Conservation (phyloP, 2,888 invertebrate genomes). For the Stegana nigrithorax region DNA sequence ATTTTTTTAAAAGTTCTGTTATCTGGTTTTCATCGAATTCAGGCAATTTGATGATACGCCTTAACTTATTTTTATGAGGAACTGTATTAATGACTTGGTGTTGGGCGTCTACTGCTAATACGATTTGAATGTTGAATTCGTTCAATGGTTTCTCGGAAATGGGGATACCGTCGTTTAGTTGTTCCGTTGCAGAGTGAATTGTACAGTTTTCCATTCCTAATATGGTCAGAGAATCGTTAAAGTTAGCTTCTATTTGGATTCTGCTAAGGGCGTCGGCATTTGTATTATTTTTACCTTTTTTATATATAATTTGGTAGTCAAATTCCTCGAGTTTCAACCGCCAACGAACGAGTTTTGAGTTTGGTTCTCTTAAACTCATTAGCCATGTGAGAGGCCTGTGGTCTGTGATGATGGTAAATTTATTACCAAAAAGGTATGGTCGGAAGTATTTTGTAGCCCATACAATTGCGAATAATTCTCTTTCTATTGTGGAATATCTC, state of each 20-base stretch:
- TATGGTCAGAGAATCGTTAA: background rate
- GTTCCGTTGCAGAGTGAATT: conserved; percentile 5
- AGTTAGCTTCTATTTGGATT: conserved; percentile 16
- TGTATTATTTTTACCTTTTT: conserved; percentile 23
- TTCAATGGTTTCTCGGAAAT: conserved; percentile 30
- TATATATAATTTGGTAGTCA: conserved; percentile 38
- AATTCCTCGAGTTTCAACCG: conserved; percentile 52
- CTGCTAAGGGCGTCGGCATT: conserved; percentile 32
- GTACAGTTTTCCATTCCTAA: conserved; percentile 8
- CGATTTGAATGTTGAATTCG: conserved; percentile 29
- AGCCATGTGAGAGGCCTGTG: conserved; percentile 63
- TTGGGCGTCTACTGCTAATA: conserved; percentile 7
- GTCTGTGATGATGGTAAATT: conserved; percentile 64
- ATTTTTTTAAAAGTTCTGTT: too few species aligned
- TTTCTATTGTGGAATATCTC: conserved; percentile 2
- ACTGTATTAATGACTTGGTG: background rate
- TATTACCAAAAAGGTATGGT: conserved; percentile 58
- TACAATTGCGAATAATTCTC: background rate
- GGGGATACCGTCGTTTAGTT: too few species aligned
- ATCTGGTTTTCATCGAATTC: conserved; percentile 20
- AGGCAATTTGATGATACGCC: background rate
- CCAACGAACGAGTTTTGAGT: conserved; percentile 59
- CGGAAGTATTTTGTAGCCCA: too few species aligned
- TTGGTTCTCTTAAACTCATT: conserved; percentile 59
- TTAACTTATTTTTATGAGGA: conserved; percentile 28